Percentiles rank a stretch among this genome's conserved stretches.
Evolutionary conservation across 2,113 vertebrate genomes (phyloP).

Genomic region (Xerus inauris): DNA sequence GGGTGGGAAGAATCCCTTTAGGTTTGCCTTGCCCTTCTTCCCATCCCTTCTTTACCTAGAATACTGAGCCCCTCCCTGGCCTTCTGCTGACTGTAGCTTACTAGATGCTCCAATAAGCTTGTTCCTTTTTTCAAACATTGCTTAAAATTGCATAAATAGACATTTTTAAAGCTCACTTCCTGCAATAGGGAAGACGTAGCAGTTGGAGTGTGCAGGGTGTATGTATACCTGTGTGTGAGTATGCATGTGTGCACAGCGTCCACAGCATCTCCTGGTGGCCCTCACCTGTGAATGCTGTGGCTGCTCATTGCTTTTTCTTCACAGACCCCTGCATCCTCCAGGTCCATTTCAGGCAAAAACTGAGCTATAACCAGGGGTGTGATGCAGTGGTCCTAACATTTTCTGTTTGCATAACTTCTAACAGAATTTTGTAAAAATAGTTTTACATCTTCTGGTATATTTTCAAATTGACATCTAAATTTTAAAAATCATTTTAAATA

Average conservation of each 20-base stretch:
- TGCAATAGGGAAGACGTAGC: neutral
- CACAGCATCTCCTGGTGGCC: neutral
- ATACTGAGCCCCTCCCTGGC: neutral
- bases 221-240: neutral
- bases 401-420: neutral
- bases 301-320: neutral
- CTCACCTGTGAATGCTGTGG: neutral
- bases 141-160: neutral
- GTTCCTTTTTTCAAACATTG: neutral
- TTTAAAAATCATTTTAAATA: neutral
- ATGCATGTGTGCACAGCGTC: neutral
- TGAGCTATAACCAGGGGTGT: neutral
- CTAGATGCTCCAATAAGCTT: neutral
- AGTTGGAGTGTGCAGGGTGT: neutral
- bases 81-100: neutral
- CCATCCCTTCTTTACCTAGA: neutral
- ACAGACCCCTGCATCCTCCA: rapidly evolving
- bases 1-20: neutral
- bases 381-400: neutral
- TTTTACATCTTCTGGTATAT: neutral
- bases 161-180: neutral
- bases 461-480: neutral
- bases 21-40: rapidly evolving
- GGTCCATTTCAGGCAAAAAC: neutral
- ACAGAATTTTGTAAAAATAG: neutral